Base-by-base conservation (phyloP, 2,888 invertebrate genomes). In the Spilarctia lutea region DNA sequence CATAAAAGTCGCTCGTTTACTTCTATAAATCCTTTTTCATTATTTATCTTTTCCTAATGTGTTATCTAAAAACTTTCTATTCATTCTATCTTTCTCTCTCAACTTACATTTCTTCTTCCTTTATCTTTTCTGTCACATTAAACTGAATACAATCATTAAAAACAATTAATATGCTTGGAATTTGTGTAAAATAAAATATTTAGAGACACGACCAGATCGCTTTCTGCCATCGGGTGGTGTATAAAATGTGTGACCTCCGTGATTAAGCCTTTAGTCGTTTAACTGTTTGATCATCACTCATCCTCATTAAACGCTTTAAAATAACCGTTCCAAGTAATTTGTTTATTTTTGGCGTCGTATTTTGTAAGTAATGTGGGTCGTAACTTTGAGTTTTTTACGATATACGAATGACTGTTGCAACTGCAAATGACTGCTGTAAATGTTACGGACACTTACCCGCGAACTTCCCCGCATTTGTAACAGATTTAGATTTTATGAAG, bases 401-500 rank as follows among this genome's bases (percentile, higher is more conserved):
- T 68, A 60, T 63, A 67, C 27, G 42, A 75, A 75, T 74, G 68
- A 71, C 60, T 74, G n/a, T n/a, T n/a, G n/a, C n/a, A n/a, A n/a
- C n/a, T n/a, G n/a, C n/a, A n/a, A n/a, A n/a, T n/a, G n/a, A n/a
- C n/a, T n/a, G n/a, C n/a, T n/a, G 33, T 33, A 63, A 72, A 75
- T 30, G 56, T 65, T 35, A n/a, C 48, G 45, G 52, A 11, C 16
- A 27, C 27, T 48, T 27, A 30, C 56, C 39, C 16, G 30, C 63
- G 63, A 63, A 52, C 20, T 68, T 33, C 39, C 63, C 27, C 11
- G 65, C 13, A 72, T 71, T 71, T 73, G 72, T 66, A 20, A 39
- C 77, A 0, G 13, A 74, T 70, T 81, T 77, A 77, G 68, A 74
- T 63, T 81, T 77, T 60, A 79, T 73, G 39, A n/a, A 56, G 52